Percentiles rank a stretch among this genome's conserved stretches.
These are phyloP conservation scores for Urocyon cinereoargenteus DNA, from an alignment of 2,797 vertebrate genomes.

Conservation along the genomic window DNA sequence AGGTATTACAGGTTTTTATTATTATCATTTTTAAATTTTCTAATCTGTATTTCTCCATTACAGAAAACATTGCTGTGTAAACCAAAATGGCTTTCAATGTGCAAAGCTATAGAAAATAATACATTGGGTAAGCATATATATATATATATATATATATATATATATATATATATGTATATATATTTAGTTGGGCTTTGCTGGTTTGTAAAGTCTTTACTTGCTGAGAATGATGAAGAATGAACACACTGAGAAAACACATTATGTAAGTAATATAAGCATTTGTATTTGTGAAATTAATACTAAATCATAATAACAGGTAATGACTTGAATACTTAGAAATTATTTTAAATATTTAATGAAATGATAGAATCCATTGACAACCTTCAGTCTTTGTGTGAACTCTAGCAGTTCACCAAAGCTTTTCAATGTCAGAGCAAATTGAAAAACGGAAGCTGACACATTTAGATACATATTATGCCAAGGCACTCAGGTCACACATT, in stretches of 20 bases:
- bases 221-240: not conserved
- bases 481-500: not conserved
- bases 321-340: not conserved
- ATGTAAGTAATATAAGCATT: not conserved
- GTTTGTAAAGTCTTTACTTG: not conserved
- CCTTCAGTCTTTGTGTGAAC: not conserved
- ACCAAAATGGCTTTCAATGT: not conserved
- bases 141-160: not conserved
- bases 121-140: not conserved
- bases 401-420: not conserved
- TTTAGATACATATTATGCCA: not conserved
- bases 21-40: not conserved
- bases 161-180: no score
- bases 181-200: not conserved
- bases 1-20: not conserved
- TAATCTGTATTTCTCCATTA: not conserved
- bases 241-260: not conserved
- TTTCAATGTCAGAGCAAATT: not conserved
- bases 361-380: not conserved
- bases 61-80: not conserved
- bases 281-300: not conserved
- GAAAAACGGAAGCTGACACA: no score
- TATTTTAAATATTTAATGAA: not conserved
- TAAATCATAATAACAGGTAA: not conserved
- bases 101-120: not conserved